These are phyloP conservation scores for Aldabrachelys gigantea DNA, from an alignment of 2,113 vertebrate species.

Conservation along the genomic window DNA sequence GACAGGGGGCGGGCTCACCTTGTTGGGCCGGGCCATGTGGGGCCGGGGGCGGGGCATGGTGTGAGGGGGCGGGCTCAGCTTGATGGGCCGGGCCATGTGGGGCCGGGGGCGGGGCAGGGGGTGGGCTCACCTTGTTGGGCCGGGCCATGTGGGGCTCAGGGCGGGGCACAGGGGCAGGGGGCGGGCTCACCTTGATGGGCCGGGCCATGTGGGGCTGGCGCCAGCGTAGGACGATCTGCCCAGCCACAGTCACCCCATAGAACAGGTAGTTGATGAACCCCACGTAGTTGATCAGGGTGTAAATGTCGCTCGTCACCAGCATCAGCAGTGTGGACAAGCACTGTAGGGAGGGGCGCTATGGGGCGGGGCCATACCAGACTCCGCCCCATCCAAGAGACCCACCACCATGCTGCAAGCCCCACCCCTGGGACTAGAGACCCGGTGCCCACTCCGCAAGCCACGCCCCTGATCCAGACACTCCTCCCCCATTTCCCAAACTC, in stretches of 20 bases:
- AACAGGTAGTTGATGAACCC: constrained; percentile 98
- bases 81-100: neutral
- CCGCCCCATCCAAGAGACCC: neutral
- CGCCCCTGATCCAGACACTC: neutral
- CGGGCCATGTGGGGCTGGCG: constrained; percentile 85
- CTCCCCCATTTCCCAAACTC: neutral
- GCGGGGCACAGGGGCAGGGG: neutral
- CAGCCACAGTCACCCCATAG: constrained; percentile 91
- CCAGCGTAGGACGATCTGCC: constrained; percentile 90
- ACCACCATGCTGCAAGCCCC: too few species aligned
- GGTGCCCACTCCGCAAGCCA: neutral
- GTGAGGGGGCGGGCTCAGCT: accelerated
- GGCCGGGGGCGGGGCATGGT: too few species aligned
- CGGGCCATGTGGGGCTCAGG: too few species aligned
- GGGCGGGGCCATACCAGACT: too few species aligned
- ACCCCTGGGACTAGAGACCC: neutral
- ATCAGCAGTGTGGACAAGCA: constrained; percentile 92
- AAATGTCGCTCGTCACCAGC: constrained; percentile 95
- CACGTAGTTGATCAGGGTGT: constrained; percentile 95
- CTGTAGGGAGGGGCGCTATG: constrained; percentile 61
- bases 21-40: too few species aligned
- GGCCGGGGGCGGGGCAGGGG: neutral
- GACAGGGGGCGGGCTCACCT: too few species aligned
- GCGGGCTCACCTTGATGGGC: constrained; percentile 88
- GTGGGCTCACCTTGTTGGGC: too few species aligned